A percentile compares a stretch with the other conserved stretches of the same genome.
Conservation (phyloP, 2,113 vertebrate genomes). For the Ceuthmochares aereus region DNA sequence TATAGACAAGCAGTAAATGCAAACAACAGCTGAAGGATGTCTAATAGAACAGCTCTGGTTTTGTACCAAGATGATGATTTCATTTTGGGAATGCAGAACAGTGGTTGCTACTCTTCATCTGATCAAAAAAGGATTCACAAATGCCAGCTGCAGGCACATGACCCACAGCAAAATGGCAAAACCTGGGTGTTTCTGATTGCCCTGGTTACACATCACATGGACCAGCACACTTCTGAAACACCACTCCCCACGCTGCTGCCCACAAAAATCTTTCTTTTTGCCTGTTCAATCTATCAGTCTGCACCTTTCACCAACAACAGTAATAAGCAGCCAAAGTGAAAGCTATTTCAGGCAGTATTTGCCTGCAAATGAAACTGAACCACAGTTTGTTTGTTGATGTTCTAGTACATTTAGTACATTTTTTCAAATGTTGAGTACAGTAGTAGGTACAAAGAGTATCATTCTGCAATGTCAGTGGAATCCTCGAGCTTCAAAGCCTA, state of each 20-base stretch:
- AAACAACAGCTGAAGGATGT: not conserved
- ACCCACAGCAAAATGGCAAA: not conserved
- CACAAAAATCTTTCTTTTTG: not conserved
- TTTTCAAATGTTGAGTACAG: not conserved
- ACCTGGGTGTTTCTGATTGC: not conserved
- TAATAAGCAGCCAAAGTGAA: not conserved
- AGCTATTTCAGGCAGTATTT: not conserved
- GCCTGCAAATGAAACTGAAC: not conserved
- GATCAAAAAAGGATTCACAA: not conserved
- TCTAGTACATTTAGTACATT: not conserved
- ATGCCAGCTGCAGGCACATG: not conserved
- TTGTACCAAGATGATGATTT: not conserved
- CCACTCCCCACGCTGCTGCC: not conserved
- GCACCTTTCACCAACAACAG: not conserved
- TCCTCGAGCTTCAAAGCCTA: not conserved
- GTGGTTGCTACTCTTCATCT: not conserved
- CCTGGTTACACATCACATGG: not conserved
- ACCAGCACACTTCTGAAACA: not conserved
- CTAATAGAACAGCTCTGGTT: slow-evolving; percentile 3
- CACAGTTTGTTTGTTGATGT: not conserved
- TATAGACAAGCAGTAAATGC: not conserved
- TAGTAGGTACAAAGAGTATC: not conserved
- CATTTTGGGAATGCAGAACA: not conserved
- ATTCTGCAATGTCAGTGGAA: not conserved
- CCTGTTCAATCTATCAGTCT: not conserved